Evolutionary conservation across 2,888 invertebrate species (phyloP).

Genomic region (Chymomyza caudatula): DNA sequence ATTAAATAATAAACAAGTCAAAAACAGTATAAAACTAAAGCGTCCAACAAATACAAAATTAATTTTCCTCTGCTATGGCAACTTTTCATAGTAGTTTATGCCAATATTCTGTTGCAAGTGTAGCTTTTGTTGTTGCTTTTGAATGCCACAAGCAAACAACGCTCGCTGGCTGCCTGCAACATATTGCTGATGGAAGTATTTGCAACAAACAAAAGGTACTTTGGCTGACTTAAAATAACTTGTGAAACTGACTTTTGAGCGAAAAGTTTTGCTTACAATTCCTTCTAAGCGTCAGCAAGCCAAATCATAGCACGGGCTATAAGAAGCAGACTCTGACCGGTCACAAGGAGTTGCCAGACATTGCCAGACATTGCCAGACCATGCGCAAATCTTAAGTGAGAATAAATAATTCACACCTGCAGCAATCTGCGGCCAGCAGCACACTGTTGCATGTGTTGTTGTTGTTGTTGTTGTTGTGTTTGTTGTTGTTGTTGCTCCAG

Average conservation of each 20-base stretch:
- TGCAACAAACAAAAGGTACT: constrained; percentile 54
- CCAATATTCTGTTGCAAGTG: background rate
- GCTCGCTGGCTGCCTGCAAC: constrained; percentile 10
- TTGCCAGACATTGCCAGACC: background rate
- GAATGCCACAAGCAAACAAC: background rate
- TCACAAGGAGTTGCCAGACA: background rate
- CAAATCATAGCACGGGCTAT: constrained; percentile 27
- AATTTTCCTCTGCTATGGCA: constrained; percentile 38
- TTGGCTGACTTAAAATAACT: constrained; percentile 54
- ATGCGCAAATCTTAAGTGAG: constrained; percentile 67
- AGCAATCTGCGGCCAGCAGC: constrained; percentile 42
- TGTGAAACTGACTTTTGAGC: constrained; percentile 63
- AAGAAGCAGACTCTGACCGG: background rate
- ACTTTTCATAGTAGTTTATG: constrained; percentile 30
- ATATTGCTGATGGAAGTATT: constrained; percentile 49
- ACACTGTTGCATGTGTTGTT: constrained; percentile 7
- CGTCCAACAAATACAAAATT: constrained; percentile 46
- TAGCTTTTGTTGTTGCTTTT: background rate
- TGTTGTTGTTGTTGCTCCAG: background rate
- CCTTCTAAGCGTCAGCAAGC: constrained; percentile 8
- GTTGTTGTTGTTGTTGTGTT: constrained; percentile 4
- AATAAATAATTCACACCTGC: constrained; percentile 77
- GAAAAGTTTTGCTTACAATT: constrained; percentile 55
- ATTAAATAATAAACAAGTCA: constrained; percentile 39
- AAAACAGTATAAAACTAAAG: constrained; percentile 1